Conservation (phyloP, 2,888 invertebrate genomes). For the Nephrotoma guestfalica region DNA sequence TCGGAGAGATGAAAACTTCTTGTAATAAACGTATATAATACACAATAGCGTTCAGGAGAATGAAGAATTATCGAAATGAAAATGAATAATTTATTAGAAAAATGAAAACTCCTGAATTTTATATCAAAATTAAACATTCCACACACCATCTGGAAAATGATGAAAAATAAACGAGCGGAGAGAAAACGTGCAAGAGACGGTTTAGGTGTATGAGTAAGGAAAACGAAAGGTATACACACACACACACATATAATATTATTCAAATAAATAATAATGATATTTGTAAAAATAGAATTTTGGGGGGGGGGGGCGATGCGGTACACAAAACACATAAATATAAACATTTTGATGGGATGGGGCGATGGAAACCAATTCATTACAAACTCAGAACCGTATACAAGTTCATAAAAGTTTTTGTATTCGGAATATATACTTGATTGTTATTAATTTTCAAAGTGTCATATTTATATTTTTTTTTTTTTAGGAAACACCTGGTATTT, state of each 20-base stretch:
- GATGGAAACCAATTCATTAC: background rate
- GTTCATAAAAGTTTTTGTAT: background rate
- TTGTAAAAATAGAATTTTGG: background rate
- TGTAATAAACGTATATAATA: background rate
- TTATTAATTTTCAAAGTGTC: background rate
- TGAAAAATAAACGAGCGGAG: background rate
- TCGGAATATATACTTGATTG: background rate
- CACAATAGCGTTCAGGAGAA: background rate
- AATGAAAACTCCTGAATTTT: background rate
- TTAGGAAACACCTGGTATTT: background rate
- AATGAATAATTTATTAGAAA: background rate
- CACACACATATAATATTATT: background rate
- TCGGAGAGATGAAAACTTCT: background rate
- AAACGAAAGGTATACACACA: background rate
- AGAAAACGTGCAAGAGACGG: background rate
- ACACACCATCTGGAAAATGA: background rate
- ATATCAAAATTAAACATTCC: background rate
- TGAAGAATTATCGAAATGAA: background rate
- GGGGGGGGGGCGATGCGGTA: background rate
- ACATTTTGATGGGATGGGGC: background rate
- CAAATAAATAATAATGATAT: background rate
- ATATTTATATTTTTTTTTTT: background rate
- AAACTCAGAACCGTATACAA: background rate
- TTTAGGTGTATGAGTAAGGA: background rate
- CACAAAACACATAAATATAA: no score